Evolutionary conservation across 2,113 vertebrate species (phyloP).

Genomic region (Myotis brandtii): DNA sequence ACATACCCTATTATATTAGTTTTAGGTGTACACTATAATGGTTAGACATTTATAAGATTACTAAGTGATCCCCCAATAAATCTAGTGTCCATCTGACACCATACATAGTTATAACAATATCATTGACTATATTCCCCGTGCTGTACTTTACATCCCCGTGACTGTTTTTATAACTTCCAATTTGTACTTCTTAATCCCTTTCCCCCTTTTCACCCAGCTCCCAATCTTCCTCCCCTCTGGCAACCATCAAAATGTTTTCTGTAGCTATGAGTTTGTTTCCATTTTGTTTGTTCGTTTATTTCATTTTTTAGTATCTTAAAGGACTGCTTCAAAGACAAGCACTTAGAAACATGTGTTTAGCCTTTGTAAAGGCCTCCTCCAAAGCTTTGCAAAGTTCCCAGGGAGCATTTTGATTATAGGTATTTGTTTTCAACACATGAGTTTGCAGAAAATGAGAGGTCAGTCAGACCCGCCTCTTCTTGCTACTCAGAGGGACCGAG

Average conservation of each 20-base stretch:
- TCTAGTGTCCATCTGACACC: not conserved
- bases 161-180: not conserved
- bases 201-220: not conserved
- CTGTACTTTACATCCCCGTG: not conserved
- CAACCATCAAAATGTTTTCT: too few relatives aligned
- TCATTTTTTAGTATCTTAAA: not conserved
- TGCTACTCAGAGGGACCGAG: not conserved
- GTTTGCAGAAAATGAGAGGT: slow-evolving; percentile 38
- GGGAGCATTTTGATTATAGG: slow-evolving; percentile 40
- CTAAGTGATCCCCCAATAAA: not conserved
- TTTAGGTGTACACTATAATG: not conserved
- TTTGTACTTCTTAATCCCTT: not conserved
- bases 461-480: not conserved
- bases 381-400: slow-evolving; percentile 17
- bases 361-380: slow-evolving; percentile 11
- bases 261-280: not conserved
- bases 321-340: not conserved
- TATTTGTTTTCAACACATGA: slow-evolving; percentile 2
- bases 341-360: slow-evolving; percentile 1
- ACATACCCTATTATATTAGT: not conserved
- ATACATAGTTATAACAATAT: not conserved
- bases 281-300: not conserved
- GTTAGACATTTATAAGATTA: not conserved
- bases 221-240: too few relatives aligned
- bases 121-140: not conserved